Conservation (phyloP, 1,140 invertebrate species). For the Latrodectus geometricus region DNA sequence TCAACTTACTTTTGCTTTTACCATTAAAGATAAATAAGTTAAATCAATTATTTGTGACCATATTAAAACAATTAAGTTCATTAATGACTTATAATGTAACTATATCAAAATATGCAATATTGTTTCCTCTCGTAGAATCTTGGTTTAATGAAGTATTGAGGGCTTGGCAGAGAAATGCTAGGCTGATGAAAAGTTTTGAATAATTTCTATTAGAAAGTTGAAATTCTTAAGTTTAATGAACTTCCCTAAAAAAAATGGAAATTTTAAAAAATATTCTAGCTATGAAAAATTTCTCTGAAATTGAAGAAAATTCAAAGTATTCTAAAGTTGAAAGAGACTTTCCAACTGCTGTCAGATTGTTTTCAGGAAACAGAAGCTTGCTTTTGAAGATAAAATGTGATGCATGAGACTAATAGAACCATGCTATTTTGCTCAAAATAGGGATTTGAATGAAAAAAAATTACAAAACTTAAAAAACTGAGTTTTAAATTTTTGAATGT, state of each 20-base stretch:
- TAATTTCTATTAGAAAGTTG: not conserved
- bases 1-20: not conserved
- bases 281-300: not conserved
- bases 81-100: too few species aligned
- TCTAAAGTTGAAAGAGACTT: not conserved
- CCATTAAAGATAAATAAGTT: not conserved
- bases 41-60: conserved; percentile 56
- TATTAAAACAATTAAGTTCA: too few species aligned
- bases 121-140: conserved; percentile 65
- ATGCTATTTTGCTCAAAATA: not conserved
- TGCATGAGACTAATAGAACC: not conserved
- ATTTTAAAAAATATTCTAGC: not conserved
- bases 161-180: not conserved
- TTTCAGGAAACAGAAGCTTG: not conserved
- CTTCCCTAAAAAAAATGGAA: conserved; percentile 4
- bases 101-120: too few species aligned
- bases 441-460: not conserved
- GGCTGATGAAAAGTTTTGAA: not conserved
- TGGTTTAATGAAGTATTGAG: conserved; percentile 5
- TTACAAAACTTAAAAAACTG: not conserved
- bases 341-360: not conserved
- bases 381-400: not conserved
- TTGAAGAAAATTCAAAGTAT: not conserved
- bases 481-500: too few species aligned
- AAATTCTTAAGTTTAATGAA: too few species aligned